Evolutionary conservation across 2,888 invertebrate genomes (phyloP).

Genomic region (Orthosia gothica): DNA sequence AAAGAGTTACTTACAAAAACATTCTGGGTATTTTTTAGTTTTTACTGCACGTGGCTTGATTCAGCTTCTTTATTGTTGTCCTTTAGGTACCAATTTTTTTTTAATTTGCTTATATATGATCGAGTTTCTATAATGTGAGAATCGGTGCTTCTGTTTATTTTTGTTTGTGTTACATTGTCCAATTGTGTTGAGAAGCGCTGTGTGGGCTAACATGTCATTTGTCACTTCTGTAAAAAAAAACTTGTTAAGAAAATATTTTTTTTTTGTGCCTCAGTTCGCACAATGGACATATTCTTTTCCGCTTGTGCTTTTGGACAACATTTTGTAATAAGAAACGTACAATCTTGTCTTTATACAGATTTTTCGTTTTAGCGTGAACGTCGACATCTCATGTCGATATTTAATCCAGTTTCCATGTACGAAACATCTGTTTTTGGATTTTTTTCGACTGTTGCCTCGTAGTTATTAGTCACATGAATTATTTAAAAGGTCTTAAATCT

Average conservation of each 20-base stretch:
- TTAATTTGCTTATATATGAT: too few species aligned
- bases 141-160: neutral
- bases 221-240: conserved; percentile 6
- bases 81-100: too few species aligned
- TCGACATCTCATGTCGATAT: neutral
- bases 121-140: neutral
- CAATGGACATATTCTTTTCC: neutral
- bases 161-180: neutral
- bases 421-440: conserved; percentile 10
- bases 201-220: neutral
- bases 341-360: neutral
- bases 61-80: too few species aligned
- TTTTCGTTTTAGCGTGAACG: neutral
- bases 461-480: neutral
- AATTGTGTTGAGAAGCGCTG: neutral
- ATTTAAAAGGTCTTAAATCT: neutral
- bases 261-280: neutral
- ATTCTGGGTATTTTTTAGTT: neutral
- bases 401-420: conserved; percentile 28
- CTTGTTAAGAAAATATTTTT: neutral
- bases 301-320: neutral
- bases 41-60: too few species aligned
- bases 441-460: neutral
- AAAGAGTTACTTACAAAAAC: neutral
- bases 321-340: neutral